Evolutionary conservation across 2,888 invertebrate genomes (phyloP).

Genomic region (Hypomecis atomaria): DNA sequence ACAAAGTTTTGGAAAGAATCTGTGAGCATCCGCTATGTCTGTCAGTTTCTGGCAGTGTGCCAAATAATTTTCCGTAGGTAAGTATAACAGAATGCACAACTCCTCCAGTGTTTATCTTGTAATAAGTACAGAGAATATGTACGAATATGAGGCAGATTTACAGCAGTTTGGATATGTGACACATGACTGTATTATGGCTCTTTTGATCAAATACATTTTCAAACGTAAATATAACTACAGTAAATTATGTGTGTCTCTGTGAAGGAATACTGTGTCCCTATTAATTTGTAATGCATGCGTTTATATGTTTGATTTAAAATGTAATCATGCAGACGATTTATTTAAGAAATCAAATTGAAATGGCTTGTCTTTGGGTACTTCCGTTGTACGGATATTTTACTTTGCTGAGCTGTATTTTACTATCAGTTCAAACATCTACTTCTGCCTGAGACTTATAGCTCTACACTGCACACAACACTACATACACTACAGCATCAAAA

Average conservation of each 20-base stretch:
- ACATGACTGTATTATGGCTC: conserved; percentile 48
- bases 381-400: no score
- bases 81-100: conserved; percentile 36
- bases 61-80: conserved; percentile 39
- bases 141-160: conserved; percentile 50
- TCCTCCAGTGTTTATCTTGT: conserved; percentile 47
- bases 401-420: no score
- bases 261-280: not conserved
- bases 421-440: no score
- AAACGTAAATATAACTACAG: not conserved
- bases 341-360: no score
- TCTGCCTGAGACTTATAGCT: no score
- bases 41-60: conserved; percentile 58
- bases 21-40: conserved; percentile 47
- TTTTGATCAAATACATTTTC: conserved; percentile 39
- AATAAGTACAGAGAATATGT: conserved; percentile 48
- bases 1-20: conserved; percentile 50
- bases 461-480: no score
- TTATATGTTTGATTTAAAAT: no score
- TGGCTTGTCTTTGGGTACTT: no score
- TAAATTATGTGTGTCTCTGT: not conserved
- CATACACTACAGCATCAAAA: no score
- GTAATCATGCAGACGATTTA: no score
- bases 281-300: not conserved
- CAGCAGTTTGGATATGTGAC: conserved; percentile 47